Conservation (phyloP, 1,140 invertebrate genomes). For the Riptortus pedestris region DNA sequence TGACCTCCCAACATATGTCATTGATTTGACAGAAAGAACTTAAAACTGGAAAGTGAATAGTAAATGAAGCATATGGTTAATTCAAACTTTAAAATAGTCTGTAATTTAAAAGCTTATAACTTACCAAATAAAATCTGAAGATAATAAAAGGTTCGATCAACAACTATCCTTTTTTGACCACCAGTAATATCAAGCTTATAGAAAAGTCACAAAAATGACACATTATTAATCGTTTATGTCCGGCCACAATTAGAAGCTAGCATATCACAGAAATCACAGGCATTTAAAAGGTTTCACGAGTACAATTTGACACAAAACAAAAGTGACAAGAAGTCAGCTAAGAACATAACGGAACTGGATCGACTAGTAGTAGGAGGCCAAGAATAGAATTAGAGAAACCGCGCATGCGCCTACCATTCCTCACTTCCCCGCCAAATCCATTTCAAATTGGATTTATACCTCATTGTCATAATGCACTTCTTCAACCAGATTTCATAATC, state of each 20-base stretch:
- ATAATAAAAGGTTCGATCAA: background rate
- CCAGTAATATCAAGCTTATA: background rate
- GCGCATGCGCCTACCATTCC: background rate
- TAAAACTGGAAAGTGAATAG: no score
- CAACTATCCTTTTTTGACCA: background rate
- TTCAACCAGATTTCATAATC: no score
- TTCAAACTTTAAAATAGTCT: no score
- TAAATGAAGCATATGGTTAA: no score
- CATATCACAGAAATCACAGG: background rate
- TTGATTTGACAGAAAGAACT: no score
- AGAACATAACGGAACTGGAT: background rate
- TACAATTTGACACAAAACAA: background rate
- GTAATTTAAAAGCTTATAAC: background rate
- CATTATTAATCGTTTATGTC: background rate
- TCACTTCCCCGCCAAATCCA: background rate
- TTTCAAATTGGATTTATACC: no score
- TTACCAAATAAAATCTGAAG: no score
- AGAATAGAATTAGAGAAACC: background rate
- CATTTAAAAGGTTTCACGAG: background rate
- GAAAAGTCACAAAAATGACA: background rate
- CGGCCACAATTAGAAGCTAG: background rate
- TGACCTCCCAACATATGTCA: no score
- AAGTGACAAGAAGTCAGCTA: background rate
- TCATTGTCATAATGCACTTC: no score
- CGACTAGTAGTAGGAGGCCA: background rate